Conservation (phyloP, 2,113 vertebrate species). For the Procavia capensis region DNA sequence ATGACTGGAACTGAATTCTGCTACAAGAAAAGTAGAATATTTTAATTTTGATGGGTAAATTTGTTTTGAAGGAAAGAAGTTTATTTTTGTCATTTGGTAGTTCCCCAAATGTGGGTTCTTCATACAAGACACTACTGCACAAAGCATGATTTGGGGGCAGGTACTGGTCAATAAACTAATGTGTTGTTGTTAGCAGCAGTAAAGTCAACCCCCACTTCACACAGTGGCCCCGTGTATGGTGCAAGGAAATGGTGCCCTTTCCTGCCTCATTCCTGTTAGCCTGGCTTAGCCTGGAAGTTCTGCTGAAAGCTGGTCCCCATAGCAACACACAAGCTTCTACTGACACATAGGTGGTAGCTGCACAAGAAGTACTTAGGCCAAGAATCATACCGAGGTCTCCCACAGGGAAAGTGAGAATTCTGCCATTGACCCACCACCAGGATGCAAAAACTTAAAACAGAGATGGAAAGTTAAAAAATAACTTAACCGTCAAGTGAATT, state of each 20-base stretch:
- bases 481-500: no score
- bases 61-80: slow-evolving; percentile 15
- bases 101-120: not conserved
- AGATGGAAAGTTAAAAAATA: not conserved
- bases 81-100: not conserved
- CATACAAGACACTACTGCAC: not conserved
- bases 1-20: slow-evolving; percentile 7
- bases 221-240: not conserved
- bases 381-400: no score
- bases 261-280: not conserved
- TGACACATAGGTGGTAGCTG: no score
- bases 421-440: not conserved
- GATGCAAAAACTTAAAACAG: not conserved
- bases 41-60: not conserved
- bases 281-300: no score
- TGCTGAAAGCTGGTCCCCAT: no score
- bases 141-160: not conserved
- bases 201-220: not conserved
- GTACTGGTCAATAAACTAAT: not conserved
- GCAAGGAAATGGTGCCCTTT: not conserved
- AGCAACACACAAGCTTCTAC: no score
- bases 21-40: not conserved
- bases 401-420: no score
- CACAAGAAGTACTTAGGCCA: no score
- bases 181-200: not conserved